Evolutionary conservation across 2,888 invertebrate species (phyloP).

Genomic region (Agrilus mali): DNA sequence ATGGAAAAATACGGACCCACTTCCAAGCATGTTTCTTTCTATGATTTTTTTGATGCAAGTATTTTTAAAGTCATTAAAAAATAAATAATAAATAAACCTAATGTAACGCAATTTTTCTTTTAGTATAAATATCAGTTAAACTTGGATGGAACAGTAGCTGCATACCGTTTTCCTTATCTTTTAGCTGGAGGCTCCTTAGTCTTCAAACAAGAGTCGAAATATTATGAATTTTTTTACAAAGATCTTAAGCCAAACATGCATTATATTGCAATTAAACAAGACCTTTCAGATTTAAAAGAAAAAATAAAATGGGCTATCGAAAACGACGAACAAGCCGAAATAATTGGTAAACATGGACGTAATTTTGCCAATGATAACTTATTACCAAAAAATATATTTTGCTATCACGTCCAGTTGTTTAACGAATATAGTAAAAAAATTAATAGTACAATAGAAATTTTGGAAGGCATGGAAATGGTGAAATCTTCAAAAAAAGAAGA

Average conservation of each 20-base stretch:
- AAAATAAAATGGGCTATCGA: conserved; percentile 65
- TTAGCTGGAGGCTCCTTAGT: conserved; percentile 78
- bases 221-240: conserved; percentile 88
- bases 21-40: conserved; percentile 74
- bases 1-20: conserved; percentile 78
- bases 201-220: conserved; percentile 86
- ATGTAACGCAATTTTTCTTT: conserved; percentile 20
- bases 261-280: conserved; percentile 67
- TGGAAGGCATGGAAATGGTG: conserved; percentile 52
- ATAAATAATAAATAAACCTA: neutral
- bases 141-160: conserved; percentile 93
- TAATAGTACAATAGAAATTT: conserved; percentile 39
- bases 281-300: conserved; percentile 69
- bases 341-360: conserved; percentile 54
- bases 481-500: conserved; percentile 33
- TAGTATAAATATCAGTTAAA: conserved; percentile 93
- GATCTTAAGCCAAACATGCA: conserved; percentile 64
- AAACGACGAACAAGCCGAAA: conserved; percentile 53
- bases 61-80: conserved; percentile 1
- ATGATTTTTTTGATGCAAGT: conserved; percentile 86
- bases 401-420: conserved; percentile 70
- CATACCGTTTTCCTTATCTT: conserved; percentile 87
- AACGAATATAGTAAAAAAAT: conserved; percentile 66
- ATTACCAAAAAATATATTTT: conserved; percentile 72
- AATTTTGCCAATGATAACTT: conserved; percentile 65